These are phyloP conservation scores for Cantharis nigra DNA, from an alignment of 2,888 invertebrate species.

Conservation along the genomic window DNA sequence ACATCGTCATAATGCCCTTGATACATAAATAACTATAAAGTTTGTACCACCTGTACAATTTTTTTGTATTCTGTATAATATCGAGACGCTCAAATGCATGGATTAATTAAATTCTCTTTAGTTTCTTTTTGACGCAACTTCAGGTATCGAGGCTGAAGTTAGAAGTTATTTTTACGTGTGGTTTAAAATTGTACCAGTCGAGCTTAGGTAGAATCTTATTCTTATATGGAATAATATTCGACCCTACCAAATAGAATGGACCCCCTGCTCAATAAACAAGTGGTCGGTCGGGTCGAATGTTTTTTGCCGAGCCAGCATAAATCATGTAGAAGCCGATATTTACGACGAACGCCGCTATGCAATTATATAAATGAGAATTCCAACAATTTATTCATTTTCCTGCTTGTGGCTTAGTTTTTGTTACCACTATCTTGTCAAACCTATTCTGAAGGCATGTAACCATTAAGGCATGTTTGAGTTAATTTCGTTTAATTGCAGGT, in stretches of 20 bases:
- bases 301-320: conserved; percentile 30
- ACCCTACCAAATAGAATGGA: conserved; percentile 33
- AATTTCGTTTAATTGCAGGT: neutral
- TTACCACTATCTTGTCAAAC: neutral
- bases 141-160: neutral
- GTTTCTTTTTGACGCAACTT: neutral
- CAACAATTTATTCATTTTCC: conserved; percentile 30
- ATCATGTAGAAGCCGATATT: conserved; percentile 30
- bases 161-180: neutral
- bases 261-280: conserved; percentile 36
- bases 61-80: neutral
- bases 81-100: neutral
- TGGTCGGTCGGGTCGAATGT: conserved; percentile 31
- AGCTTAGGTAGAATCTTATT: conserved; percentile 6
- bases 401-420: conserved; percentile 7
- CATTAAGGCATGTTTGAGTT: neutral
- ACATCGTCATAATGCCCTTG: no score
- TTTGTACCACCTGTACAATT: neutral
- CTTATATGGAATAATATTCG: conserved; percentile 1
- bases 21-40: no score
- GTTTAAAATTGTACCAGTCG: neutral
- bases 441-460: neutral
- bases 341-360: conserved; percentile 30
- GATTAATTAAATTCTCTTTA: neutral
- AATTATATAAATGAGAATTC: conserved; percentile 32